These are phyloP conservation scores for Australoheros facetus DNA, from an alignment of 2,797 vertebrate species.

Conservation along the genomic window DNA sequence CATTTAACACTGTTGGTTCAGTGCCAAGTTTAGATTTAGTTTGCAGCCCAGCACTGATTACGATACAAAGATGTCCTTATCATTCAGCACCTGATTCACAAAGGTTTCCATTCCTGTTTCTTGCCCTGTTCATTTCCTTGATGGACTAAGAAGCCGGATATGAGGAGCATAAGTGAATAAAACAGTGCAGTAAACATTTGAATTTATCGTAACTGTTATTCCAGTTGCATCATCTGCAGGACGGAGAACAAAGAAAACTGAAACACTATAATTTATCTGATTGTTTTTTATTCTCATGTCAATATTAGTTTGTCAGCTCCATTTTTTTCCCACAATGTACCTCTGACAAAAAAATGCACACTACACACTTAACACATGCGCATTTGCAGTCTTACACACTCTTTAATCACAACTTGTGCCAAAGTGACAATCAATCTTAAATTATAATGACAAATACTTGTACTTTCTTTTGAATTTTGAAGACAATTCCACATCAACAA, in stretches of 20 bases:
- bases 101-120: neutral
- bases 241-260: constrained; percentile 51
- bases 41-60: constrained; percentile 42
- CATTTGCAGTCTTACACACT: constrained; percentile 12
- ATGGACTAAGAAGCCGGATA: constrained; percentile 31
- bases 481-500: constrained; percentile 1
- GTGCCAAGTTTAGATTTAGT: constrained; percentile 53
- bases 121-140: constrained; percentile 51
- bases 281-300: constrained; percentile 46
- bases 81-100: constrained; percentile 27
- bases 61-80: constrained; percentile 32
- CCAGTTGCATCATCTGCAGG: constrained; percentile 32
- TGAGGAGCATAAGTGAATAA: neutral
- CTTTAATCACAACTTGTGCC: constrained; percentile 44
- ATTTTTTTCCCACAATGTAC: constrained; percentile 35
- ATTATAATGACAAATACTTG: constrained; percentile 6
- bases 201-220: constrained; percentile 30
- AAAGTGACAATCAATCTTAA: constrained; percentile 48
- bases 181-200: constrained; percentile 6
- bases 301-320: constrained; percentile 60
- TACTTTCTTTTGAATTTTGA: constrained; percentile 5
- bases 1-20: constrained; percentile 25
- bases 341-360: constrained; percentile 14
- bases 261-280: constrained; percentile 64
- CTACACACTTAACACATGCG: neutral